A percentile compares a stretch with the other conserved stretches of the same genome.
Evolutionary conservation across 2,113 vertebrate species (phyloP).

Genomic region (Eupsittula cactorum): DNA sequence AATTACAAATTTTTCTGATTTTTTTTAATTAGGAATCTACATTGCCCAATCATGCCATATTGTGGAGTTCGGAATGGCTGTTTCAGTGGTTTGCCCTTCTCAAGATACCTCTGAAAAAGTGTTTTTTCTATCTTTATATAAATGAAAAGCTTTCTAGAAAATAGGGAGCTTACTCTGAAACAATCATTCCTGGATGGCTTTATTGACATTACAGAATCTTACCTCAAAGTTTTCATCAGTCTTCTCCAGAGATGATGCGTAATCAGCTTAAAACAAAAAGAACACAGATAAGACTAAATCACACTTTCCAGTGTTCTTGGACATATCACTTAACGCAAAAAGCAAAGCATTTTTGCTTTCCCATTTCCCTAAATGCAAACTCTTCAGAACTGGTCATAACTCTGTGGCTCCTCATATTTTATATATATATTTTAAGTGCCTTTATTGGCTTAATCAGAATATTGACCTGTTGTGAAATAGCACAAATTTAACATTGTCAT

Average conservation of each 20-base stretch:
- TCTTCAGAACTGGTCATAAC: background rate
- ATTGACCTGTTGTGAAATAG: background rate
- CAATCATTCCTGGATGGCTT: background rate
- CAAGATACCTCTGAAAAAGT: background rate
- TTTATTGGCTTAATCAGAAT: background rate
- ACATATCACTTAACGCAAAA: background rate
- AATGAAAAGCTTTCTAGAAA: background rate
- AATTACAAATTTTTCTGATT: background rate
- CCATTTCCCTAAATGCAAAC: background rate
- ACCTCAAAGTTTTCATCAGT: background rate
- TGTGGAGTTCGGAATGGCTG: background rate
- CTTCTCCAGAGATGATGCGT: background rate
- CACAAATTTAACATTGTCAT: background rate
- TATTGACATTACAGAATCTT: background rate
- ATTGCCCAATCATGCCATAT: background rate
- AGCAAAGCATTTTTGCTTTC: background rate
- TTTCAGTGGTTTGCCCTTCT: background rate
- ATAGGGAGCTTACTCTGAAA: background rate
- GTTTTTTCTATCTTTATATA: background rate
- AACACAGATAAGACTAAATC: background rate
- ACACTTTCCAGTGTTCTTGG: background rate
- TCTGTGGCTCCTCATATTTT: background rate
- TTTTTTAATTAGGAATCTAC: background rate
- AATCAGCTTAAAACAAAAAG: background rate
- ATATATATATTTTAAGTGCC: background rate